Evolutionary conservation across 2,113 vertebrate genomes (phyloP).

Genomic region (Pedionomus torquatus): DNA sequence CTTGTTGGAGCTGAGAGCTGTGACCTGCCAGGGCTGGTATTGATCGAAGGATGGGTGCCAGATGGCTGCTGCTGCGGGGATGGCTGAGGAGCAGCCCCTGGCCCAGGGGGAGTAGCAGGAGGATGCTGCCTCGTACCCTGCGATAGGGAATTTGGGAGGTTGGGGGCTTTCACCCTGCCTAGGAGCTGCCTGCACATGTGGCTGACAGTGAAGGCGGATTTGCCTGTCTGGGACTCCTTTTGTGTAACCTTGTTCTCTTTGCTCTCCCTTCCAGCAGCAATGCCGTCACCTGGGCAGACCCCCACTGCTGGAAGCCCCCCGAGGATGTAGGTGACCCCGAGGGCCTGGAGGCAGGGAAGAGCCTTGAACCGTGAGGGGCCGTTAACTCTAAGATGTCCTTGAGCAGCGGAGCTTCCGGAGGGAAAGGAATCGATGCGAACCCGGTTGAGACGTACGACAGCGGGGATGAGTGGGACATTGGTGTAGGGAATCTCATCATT

Average conservation of each 20-base stretch:
- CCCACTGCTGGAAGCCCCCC: constrained; percentile 76
- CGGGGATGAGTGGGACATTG: constrained; percentile 99
- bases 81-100: not conserved
- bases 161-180: not conserved
- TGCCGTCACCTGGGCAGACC: constrained; percentile 90
- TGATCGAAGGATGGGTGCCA: constrained; percentile 33
- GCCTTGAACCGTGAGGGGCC: constrained; percentile 82
- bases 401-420: constrained; percentile 99
- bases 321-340: constrained; percentile 84
- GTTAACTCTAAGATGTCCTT: constrained; percentile 99
- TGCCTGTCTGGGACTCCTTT: not conserved
- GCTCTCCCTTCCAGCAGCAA: constrained; percentile 81
- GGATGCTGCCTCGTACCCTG: fast-evolving
- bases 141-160: not conserved
- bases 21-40: constrained; percentile 43
- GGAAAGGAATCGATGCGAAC: constrained; percentile 99
- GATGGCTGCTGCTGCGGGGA: not conserved
- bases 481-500: constrained; percentile 99
- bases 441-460: constrained; percentile 99
- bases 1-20: constrained; percentile 3
- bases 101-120: not conserved
- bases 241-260: constrained; percentile 71
- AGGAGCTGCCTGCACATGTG: not conserved
- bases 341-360: constrained; percentile 78
- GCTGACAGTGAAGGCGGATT: not conserved